Percentiles rank a stretch among this genome's conserved stretches.
Conservation (phyloP, 2,797 vertebrate genomes). For the Mionectes olivaceus region DNA sequence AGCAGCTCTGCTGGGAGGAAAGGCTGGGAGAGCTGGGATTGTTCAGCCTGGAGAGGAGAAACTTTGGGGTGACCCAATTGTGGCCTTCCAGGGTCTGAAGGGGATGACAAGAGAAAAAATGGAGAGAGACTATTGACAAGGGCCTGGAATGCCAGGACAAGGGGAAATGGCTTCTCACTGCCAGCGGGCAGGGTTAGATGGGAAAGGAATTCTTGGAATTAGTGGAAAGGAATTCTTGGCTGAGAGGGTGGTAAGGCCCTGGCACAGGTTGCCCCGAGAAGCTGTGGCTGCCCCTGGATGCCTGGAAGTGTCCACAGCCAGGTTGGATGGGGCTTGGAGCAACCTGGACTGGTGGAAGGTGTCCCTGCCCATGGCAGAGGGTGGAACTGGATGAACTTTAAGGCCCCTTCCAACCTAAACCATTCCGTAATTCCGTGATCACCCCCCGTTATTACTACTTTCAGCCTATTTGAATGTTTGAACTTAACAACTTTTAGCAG, state of each 20-base stretch:
- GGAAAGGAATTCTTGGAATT: too few species aligned
- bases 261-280: too few species aligned
- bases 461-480: neutral
- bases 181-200: neutral
- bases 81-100: rapidly evolving
- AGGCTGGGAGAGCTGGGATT: neutral
- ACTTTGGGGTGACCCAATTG: rapidly evolving
- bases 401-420: too few species aligned
- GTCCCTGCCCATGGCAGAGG: too few species aligned
- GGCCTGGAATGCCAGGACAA: rapidly evolving
- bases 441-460: neutral
- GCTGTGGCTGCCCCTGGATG: too few species aligned
- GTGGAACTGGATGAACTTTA: too few species aligned
- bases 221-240: too few species aligned
- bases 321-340: too few species aligned
- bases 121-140: neutral
- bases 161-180: rapidly evolving
- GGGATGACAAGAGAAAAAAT: rapidly evolving
- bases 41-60: neutral
- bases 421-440: neutral
- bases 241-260: too few species aligned
- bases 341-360: too few species aligned
- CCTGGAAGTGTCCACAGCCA: too few species aligned
- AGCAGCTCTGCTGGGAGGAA: neutral
- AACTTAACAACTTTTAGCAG: neutral